A percentile compares a stretch with the other conserved stretches of the same genome.
These are phyloP conservation scores for Conus canariensis DNA, from an alignment of 2,888 invertebrate genomes.

Conservation along the genomic window DNA sequence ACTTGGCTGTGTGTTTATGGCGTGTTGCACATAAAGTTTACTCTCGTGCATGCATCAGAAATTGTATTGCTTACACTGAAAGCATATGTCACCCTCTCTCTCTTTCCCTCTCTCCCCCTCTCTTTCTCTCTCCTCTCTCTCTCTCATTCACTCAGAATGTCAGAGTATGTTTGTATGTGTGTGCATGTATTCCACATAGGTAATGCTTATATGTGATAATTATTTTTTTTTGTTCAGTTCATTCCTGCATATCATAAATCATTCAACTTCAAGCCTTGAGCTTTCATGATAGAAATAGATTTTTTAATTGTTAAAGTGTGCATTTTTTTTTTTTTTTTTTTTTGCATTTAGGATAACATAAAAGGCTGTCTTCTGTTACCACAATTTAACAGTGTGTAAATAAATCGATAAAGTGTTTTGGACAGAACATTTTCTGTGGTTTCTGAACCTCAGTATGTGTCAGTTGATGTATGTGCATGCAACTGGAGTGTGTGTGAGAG, in stretches of 20 bases:
- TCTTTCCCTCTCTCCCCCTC: not conserved
- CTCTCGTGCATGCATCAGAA: not conserved
- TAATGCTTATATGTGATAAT: not conserved
- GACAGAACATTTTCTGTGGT: not conserved
- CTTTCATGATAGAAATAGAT: slow-evolving; percentile 8
- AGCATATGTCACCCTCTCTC: not conserved
- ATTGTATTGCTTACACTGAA: too few relatives aligned
- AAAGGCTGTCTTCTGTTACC: not conserved
- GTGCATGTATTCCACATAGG: not conserved
- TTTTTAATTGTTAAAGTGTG: slow-evolving; percentile 8
- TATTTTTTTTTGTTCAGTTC: not conserved
- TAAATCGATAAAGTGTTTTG: not conserved
- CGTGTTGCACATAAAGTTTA: too few relatives aligned
- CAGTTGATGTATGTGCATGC: too few relatives aligned
- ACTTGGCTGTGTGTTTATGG: too few relatives aligned
- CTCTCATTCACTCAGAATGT: not conserved
- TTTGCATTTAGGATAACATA: not conserved
- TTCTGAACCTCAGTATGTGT: not conserved
- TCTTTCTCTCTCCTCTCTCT: not conserved
- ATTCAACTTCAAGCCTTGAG: slow-evolving; percentile 2
- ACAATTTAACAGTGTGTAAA: not conserved
- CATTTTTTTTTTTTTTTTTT: not conserved
- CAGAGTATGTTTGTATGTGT: too few relatives aligned
- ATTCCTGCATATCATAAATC: not conserved
- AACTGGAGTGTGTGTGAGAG: not conserved